Evolutionary conservation across 2,888 invertebrate species (phyloP).

Genomic region (Dynastes tityus): DNA sequence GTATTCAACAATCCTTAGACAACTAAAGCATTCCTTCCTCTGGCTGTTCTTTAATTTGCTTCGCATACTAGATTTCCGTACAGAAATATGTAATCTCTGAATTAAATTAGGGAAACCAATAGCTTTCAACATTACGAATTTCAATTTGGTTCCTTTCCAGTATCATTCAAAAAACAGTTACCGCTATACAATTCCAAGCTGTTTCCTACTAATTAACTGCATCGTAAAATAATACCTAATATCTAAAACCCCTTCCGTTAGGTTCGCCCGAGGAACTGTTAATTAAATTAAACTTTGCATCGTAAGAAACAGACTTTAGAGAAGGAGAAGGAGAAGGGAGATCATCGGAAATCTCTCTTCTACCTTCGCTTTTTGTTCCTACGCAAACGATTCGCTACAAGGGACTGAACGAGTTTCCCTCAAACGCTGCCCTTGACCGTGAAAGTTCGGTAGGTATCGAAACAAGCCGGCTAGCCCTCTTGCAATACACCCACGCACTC

Average conservation of each 20-base stretch:
- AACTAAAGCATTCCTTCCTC: too few species aligned
- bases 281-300: slow-evolving; percentile 12
- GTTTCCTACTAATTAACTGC: background rate
- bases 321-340: background rate
- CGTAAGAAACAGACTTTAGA: background rate
- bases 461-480: too few species aligned
- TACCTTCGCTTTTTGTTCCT: background rate
- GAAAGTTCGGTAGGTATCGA: too few species aligned
- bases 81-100: too few species aligned
- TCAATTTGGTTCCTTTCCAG: background rate
- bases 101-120: too few species aligned
- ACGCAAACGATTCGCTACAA: background rate
- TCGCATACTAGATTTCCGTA: too few species aligned
- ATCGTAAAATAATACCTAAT: background rate
- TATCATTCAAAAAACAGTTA: background rate
- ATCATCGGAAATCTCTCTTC: background rate
- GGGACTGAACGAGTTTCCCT: background rate
- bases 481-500: too few species aligned
- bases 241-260: background rate
- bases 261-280: background rate
- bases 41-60: too few species aligned
- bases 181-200: background rate
- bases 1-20: too few species aligned
- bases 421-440: background rate
- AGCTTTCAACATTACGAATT: background rate